Evolutionary conservation across 2,888 invertebrate genomes (phyloP), one percentile per base, ranked within the genome.

Genomic region (Imbricaverruca yamaguchii): DNA sequence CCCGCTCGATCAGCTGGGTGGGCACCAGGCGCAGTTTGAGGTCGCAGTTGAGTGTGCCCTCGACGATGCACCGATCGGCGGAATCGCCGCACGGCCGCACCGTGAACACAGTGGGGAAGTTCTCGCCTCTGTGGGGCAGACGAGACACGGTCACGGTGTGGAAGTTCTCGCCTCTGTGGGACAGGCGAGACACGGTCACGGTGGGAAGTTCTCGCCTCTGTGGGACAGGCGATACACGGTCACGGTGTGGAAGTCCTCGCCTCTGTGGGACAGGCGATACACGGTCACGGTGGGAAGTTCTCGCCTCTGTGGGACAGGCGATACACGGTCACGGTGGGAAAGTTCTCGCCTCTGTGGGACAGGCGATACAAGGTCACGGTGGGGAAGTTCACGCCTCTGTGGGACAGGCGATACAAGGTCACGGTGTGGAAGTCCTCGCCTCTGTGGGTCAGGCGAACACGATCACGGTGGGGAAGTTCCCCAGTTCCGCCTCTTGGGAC

Each of bases 21-120:
- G 74, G 74, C 55, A 74, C 74, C 74, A 74, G 15, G 10, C 74
- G 74, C 74, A 74, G 74, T 55, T 74, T 74, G 53, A 74, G 53
- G 74, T 74, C 74, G 55, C 55, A 74, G 74, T 74, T 74, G 74
- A 74, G 53, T 12, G 74, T 74, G 55, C 74, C 74, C 74, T 74
- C 74, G 18, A 74, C 74, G 53, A 74, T 21, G 55, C 74, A 74
- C 53, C 55, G 74, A 21, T 55, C 55, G 21, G 74, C 23, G 1
- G 74, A 21, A 9, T 55, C 74, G 53, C 11, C 74, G 21, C 53
- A 55, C 55, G 74, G 74, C 53, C 74, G 53, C 53, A 74, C 74
- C 53, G 74, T 74, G 55, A 74, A 21, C 55, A 74, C 21, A 1
- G 74, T 74, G 15, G 74, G 74, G 55, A 74, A 74, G 55, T 53